Conservation (phyloP, 2,797 vertebrate species). For the Xyrichtys novacula region DNA sequence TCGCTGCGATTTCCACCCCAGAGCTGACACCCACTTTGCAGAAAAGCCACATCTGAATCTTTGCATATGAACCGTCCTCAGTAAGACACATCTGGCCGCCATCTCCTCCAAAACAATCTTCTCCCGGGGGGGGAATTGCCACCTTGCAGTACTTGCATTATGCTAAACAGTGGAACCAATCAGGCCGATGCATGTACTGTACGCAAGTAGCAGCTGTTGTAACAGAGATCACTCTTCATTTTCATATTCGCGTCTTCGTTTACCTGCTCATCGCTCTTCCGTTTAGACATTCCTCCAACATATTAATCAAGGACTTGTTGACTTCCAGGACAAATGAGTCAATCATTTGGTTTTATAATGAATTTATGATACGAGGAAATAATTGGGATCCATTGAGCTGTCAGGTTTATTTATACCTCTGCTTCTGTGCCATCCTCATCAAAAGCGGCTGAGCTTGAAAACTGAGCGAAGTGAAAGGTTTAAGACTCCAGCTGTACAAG, state of each 20-base stretch:
- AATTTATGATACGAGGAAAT: slow-evolving; percentile 6
- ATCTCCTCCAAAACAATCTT: slow-evolving; percentile 54
- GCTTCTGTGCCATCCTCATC: background rate
- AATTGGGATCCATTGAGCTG: slow-evolving; percentile 2
- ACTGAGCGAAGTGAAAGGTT: slow-evolving; percentile 6
- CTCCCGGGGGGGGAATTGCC: slow-evolving; percentile 42
- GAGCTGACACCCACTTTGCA: slow-evolving; percentile 39
- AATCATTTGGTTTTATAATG: background rate
- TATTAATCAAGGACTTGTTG: slow-evolving; percentile 11
- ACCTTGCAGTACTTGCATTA: slow-evolving; percentile 69
- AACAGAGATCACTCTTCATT: slow-evolving; percentile 58
- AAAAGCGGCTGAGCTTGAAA: slow-evolving; percentile 15
- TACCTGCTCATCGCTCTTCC: slow-evolving; percentile 32
- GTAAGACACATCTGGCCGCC: slow-evolving; percentile 59
- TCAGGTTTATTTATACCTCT: slow-evolving; percentile 16
- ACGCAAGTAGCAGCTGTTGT: slow-evolving; percentile 64
- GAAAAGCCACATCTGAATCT: slow-evolving; percentile 49
- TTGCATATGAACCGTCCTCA: slow-evolving; percentile 38
- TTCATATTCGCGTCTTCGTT: slow-evolving; percentile 52
- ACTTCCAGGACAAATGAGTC: slow-evolving; percentile 16
- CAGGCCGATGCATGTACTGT: slow-evolving; percentile 56
- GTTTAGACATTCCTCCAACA: slow-evolving; percentile 14
- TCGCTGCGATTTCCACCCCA: slow-evolving; percentile 12
- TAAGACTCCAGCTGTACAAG: slow-evolving; percentile 11
- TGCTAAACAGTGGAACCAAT: slow-evolving; percentile 70